Percentiles rank a stretch among this genome's conserved stretches.
These are phyloP conservation scores for Myotis brandtii DNA, from an alignment of 2,113 vertebrate species.

Conservation along the genomic window DNA sequence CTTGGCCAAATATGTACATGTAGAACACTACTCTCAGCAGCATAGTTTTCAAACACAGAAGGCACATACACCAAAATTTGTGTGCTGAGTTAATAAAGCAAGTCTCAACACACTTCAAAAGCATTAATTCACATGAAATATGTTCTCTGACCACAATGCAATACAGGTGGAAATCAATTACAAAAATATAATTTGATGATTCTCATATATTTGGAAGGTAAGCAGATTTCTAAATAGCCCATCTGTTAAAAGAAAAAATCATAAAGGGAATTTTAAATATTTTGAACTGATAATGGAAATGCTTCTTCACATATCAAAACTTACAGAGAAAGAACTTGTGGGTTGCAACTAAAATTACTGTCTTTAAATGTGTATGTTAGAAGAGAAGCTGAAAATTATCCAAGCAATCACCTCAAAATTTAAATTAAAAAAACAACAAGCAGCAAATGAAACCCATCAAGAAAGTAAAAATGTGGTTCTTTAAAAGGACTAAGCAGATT, in stretches of 20 bases:
- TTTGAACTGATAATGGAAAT: slow-evolving; percentile 33
- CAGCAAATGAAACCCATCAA: not conserved
- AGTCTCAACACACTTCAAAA: not conserved
- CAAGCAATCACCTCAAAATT: not conserved
- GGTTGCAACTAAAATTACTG: not conserved
- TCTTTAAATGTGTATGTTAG: not conserved
- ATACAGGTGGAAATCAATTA: slow-evolving; percentile 26
- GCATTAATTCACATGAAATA: slow-evolving; percentile 11
- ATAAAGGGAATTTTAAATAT: slow-evolving; percentile 43
- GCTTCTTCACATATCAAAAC: not conserved
- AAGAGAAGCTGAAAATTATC: slow-evolving; percentile 10
- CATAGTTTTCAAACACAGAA: not conserved
- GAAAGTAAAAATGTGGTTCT: not conserved
- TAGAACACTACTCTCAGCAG: not conserved
- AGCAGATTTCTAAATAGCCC: not conserved
- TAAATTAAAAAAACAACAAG: not conserved
- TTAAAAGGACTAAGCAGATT: not conserved
- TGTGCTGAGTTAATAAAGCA: not conserved
- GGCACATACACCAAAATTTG: not conserved
- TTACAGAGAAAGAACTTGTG: not conserved
- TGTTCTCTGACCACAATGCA: not conserved
- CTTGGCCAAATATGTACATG: not conserved
- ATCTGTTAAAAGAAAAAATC: slow-evolving; percentile 13
- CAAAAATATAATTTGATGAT: slow-evolving; percentile 14
- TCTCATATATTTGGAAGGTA: not conserved